These are phyloP conservation scores for Notoglanidium macrostoma DNA, from an alignment of 2,797 vertebrate genomes.

Conservation along the genomic window DNA sequence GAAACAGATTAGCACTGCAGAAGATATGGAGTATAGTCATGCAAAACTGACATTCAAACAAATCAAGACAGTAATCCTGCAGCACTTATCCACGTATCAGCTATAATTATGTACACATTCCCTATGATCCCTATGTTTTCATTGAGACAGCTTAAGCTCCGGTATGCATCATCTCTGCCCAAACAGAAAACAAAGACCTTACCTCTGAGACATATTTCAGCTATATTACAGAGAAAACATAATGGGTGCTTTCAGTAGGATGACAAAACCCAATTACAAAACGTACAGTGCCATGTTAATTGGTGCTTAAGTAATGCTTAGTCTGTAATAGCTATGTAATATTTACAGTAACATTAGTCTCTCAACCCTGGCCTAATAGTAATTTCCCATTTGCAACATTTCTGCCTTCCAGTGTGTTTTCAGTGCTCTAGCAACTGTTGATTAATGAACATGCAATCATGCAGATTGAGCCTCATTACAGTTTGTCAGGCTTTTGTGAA, in stretches of 20 bases:
- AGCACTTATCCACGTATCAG: constrained; percentile 36
- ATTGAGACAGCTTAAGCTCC: constrained; percentile 39
- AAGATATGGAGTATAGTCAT: constrained; percentile 41
- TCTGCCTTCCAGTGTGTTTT: constrained; percentile 38
- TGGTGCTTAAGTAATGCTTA: constrained; percentile 41
- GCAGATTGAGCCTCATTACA: constrained; percentile 47
- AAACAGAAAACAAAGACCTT: constrained; percentile 42
- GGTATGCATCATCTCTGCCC: neutral
- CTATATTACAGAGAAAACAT: constrained; percentile 24
- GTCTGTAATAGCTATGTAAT: constrained; percentile 54
- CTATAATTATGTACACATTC: constrained; percentile 28
- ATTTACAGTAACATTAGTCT: constrained; percentile 50
- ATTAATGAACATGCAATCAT: constrained; percentile 50
- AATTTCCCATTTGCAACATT: constrained; percentile 54
- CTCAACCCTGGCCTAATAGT: constrained; percentile 38
- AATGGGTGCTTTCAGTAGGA: constrained; percentile 39
- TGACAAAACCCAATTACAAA: constrained; percentile 49
- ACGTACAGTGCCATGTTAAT: constrained; percentile 49
- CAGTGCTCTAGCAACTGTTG: constrained; percentile 38
- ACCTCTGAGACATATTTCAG: constrained; percentile 34
- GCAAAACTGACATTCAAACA: constrained; percentile 48
- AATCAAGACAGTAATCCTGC: constrained; percentile 38
- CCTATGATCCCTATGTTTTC: constrained; percentile 32
- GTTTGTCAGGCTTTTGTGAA: constrained; percentile 39
- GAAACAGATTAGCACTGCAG: constrained; percentile 54